A percentile compares a stretch with the other conserved stretches of the same genome.
These are phyloP conservation scores for Ochlodes sylvanus DNA, from an alignment of 2,888 invertebrate genomes.

Conservation along the genomic window DNA sequence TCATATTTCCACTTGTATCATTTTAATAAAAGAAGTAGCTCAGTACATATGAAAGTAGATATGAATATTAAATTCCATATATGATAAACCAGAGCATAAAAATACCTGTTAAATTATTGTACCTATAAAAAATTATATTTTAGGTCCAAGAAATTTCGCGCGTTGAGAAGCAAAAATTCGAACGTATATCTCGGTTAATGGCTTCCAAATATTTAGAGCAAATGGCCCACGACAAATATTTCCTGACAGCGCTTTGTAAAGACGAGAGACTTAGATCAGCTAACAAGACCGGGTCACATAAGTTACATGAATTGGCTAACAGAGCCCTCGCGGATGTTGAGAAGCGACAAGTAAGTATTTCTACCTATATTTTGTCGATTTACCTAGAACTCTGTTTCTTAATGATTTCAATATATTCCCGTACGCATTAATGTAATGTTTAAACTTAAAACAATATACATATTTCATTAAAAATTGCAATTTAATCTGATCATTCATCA, in stretches of 20 bases:
- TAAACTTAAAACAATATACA: no score
- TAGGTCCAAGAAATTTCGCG: conserved; percentile 74
- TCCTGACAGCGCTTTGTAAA: conserved; percentile 69
- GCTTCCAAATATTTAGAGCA: conserved; percentile 78
- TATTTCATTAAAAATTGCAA: no score
- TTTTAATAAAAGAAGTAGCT: no score
- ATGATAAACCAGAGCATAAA: background rate
- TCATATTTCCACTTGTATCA: no score
- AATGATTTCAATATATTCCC: no score
- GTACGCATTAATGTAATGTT: no score
- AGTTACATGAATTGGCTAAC: conserved; percentile 66
- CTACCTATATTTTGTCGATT: conserved; percentile 5
- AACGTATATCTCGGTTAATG: conserved; percentile 75
- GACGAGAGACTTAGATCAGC: conserved; percentile 74
- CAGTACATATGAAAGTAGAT: no score
- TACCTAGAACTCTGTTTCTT: no score
- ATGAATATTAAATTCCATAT: background rate
- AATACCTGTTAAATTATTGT: background rate
- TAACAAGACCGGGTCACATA: conserved; percentile 69
- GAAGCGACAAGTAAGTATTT: conserved; percentile 65
- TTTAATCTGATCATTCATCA: no score
- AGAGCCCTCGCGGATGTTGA: conserved; percentile 71
- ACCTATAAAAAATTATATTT: conserved; percentile 39
- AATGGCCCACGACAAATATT: conserved; percentile 81
- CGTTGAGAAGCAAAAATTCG: conserved; percentile 68